A percentile compares a stretch with the other conserved stretches of the same genome.
phyloP scores from a whole-genome alignment of 2,113 vertebrate species.

The Ameiurus melas region DNA sequence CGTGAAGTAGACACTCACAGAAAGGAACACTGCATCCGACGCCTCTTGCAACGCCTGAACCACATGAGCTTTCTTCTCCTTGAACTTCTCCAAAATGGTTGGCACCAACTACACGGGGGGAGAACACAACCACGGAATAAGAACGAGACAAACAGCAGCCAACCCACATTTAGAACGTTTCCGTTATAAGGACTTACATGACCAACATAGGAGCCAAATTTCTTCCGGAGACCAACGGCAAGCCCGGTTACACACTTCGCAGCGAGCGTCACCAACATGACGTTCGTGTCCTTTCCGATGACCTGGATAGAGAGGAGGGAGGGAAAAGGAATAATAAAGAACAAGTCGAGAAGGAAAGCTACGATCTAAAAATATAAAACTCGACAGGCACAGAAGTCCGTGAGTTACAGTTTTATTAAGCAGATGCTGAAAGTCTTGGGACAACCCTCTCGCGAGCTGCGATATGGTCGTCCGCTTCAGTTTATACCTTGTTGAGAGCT shows the following conservation, averaged over 20 bases:
- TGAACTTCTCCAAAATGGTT: constrained; percentile 97
- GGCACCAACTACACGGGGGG: constrained; percentile 86
- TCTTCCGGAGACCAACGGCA: constrained; percentile 90
- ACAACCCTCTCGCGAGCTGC: not conserved
- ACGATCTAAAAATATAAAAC: too few species aligned
- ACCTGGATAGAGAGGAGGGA: constrained; percentile 72
- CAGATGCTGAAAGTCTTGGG: too few species aligned
- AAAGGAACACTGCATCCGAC: constrained; percentile 93
- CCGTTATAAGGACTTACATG: constrained; percentile 76
- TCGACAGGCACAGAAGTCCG: too few species aligned
- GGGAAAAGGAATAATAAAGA: not conserved
- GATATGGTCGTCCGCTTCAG: too few species aligned
- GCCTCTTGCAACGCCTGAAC: constrained; percentile 95
- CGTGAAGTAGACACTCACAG: constrained; percentile 74
- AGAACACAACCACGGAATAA: too few species aligned
- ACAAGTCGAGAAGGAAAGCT: too few species aligned
- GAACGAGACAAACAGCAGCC: not conserved
- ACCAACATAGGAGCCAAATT: constrained; percentile 92
- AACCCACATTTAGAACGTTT: too few species aligned
- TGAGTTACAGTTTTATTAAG: too few species aligned
- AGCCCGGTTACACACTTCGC: constrained; percentile 92
- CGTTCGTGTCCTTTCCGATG: constrained; percentile 96
- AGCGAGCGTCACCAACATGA: constrained; percentile 93
- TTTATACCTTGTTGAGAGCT: constrained; percentile 89
- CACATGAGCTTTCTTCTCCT: constrained; percentile 96